A percentile compares a stretch with the other conserved stretches of the same genome.
Conservation (phyloP, 2,113 vertebrate genomes). For the Pterocles gutturalis region DNA sequence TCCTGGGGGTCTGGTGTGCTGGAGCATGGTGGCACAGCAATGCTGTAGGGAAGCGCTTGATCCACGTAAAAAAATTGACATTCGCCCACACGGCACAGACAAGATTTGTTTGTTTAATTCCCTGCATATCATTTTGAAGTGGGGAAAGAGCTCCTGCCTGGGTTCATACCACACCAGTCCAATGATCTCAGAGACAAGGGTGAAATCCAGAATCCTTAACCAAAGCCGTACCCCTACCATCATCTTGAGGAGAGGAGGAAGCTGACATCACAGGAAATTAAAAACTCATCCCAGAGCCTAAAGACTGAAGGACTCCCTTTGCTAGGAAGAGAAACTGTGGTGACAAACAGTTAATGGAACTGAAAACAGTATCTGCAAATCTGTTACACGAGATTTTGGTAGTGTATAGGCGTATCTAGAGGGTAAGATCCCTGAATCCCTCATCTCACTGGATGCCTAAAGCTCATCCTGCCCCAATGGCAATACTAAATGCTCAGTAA, state of each 20-base stretch:
- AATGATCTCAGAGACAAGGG: neutral
- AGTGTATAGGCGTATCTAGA: neutral
- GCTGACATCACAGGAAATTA: neutral
- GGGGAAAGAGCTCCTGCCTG: neutral
- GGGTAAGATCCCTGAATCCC: neutral
- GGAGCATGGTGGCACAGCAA: neutral
- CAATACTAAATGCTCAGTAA: neutral
- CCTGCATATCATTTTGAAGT: neutral
- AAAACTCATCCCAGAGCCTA: neutral
- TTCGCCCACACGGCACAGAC: neutral
- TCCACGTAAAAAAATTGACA: neutral
- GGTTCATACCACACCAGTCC: neutral
- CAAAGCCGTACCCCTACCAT: neutral
- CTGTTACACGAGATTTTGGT: neutral
- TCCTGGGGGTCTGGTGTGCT: neutral
- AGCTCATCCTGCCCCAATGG: neutral
- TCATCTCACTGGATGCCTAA: neutral
- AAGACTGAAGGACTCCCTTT: neutral
- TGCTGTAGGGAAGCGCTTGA: neutral
- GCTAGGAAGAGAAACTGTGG: neutral
- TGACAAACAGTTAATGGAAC: neutral
- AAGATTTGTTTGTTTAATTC: neutral
- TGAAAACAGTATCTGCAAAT: neutral
- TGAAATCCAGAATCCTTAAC: neutral
- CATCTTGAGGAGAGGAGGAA: neutral